Evolutionary conservation across 1,140 invertebrate species (phyloP).

Genomic region (Bombus polaris): DNA sequence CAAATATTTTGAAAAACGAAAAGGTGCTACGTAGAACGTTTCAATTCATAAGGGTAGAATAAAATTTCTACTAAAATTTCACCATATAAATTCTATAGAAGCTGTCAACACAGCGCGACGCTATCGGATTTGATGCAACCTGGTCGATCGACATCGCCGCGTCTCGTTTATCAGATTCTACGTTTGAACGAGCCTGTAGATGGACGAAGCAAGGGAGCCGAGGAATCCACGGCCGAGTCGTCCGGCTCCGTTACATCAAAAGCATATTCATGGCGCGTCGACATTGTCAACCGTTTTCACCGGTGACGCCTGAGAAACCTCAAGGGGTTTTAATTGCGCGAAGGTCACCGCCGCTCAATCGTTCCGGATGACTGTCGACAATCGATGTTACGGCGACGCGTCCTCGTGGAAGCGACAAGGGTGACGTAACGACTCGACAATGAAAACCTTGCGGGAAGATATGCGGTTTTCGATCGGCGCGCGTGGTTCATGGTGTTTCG

Average conservation of each 20-base stretch:
- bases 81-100: accelerated
- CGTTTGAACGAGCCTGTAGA: neutral
- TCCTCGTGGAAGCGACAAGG: constrained; percentile 69
- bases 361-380: constrained; percentile 73
- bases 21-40: too few species aligned
- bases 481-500: constrained; percentile 48
- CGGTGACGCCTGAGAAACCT: constrained; percentile 65
- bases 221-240: neutral
- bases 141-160: neutral
- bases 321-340: constrained; percentile 79
- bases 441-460: constrained; percentile 48
- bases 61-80: too few species aligned
- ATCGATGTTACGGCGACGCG: constrained; percentile 65
- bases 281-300: constrained; percentile 70
- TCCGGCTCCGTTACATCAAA: constrained; percentile 59
- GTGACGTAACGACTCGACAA: constrained; percentile 75
- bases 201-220: neutral
- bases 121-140: neutral
- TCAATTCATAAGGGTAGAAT: too few species aligned
- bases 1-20: too few species aligned
- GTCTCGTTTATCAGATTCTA: neutral
- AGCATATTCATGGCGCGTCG: constrained; percentile 59
- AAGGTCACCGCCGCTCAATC: constrained; percentile 75
- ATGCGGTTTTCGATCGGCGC: constrained; percentile 33
- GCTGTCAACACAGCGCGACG: too few species aligned